Evolutionary conservation across 2,797 vertebrate genomes (phyloP).

Genomic region (Hephaestus fuliginosus): DNA sequence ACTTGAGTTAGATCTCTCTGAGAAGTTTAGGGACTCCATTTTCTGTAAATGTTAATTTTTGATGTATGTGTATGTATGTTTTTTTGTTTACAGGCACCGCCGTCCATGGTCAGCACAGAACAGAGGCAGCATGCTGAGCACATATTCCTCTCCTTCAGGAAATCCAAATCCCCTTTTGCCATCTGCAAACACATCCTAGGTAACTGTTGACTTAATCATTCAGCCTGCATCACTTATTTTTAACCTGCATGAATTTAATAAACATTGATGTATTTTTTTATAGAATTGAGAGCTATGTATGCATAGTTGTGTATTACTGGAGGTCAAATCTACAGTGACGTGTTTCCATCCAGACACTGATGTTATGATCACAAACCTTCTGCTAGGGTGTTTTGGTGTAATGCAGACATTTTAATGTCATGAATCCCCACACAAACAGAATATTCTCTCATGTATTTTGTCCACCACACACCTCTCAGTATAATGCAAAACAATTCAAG

Average conservation of each 20-base stretch:
- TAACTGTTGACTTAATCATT: constrained; percentile 72
- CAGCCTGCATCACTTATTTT: not conserved
- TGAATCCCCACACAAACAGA: not conserved
- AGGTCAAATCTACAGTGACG: not conserved
- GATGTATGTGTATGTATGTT: not conserved
- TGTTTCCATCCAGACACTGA: constrained; percentile 1
- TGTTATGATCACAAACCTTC: constrained; percentile 4
- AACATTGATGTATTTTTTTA: not conserved
- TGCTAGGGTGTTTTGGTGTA: not conserved
- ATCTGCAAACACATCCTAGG: constrained; percentile 99
- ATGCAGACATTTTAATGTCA: not conserved
- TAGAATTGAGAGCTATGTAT: not conserved
- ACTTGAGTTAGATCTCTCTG: not conserved
- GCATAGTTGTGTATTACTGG: not conserved
- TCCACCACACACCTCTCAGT: not conserved
- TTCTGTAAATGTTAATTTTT: not conserved
- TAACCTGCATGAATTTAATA: not conserved
- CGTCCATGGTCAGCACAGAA: constrained; percentile 98
- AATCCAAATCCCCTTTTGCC: constrained; percentile 99
- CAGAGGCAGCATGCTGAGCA: constrained; percentile 99
- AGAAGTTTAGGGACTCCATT: not conserved
- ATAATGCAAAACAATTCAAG: too few species aligned
- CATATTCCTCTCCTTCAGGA: constrained; percentile 98
- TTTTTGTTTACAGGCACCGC: constrained; percentile 90
- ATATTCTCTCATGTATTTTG: not conserved